Conservation (phyloP, 1,140 invertebrate genomes). For the Drosophila nigrodunni region DNA sequence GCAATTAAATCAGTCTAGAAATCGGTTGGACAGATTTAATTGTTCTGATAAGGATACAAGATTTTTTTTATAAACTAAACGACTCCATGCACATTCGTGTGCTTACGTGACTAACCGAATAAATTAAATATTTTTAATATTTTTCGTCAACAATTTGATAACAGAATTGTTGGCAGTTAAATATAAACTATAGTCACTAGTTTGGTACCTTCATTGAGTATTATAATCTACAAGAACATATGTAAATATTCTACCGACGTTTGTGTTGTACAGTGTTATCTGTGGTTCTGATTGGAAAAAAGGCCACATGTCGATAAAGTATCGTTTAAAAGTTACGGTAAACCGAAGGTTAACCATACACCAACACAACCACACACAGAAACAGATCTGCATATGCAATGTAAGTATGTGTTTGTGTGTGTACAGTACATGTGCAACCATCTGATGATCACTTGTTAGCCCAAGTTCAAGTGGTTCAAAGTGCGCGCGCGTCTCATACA, state of each 20-base stretch:
- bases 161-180: neutral
- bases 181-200: too few species aligned
- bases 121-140: too few species aligned
- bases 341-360: slow-evolving; percentile 20
- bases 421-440: neutral
- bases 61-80: too few species aligned
- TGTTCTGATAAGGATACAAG: too few species aligned
- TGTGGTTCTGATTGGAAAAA: neutral
- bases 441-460: slow-evolving; percentile 1
- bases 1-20: too few species aligned
- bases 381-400: neutral
- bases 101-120: too few species aligned
- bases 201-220: too few species aligned
- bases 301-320: slow-evolving; percentile 44
- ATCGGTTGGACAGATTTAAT: too few species aligned
- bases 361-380: neutral
- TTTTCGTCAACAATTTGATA: too few species aligned
- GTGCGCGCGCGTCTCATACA: slow-evolving; percentile 37
- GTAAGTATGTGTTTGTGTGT: neutral
- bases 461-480: slow-evolving; percentile 58
- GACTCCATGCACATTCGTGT: too few species aligned
- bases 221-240: neutral
- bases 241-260: neutral
- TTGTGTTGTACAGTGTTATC: slow-evolving; percentile 37
- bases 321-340: slow-evolving; percentile 10